Evolutionary conservation across 2,888 invertebrate genomes (phyloP), one percentile per base, ranked within the genome.

Genomic region (Tholera decimalis): DNA sequence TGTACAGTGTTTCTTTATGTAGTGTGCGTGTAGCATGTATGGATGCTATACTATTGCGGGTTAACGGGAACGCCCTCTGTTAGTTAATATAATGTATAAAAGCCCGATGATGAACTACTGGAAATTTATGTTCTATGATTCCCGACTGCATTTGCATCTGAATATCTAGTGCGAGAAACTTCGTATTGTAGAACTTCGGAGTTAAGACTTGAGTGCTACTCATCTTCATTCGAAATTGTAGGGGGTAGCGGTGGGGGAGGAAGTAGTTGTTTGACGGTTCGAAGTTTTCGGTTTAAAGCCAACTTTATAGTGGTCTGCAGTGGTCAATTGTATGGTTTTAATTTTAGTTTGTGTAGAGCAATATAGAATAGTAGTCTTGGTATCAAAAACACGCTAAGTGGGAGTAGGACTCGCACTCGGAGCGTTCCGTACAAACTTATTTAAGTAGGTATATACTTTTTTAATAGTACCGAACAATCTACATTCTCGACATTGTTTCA

Each of bases 211-310:
- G 55, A 68, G 67, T 58, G 44, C 57, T 55, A 56, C 67, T 75
- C 65, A 66, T 79, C 76, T 77, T 75, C 79, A 79, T 75, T 79
- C 61, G 62, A 63, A 79, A 77, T 60, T 63, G 60, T 46, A 66
- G 41, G 39, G 20, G 24, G n/a, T n/a, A 5, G 26, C 9, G 8
- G 24, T 20, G 30, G 35, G 20, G 15, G 6, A 20, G 39, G 56
- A 62, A 70, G 58, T 54, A 74, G 39, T 60, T 60, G 57, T 58
- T 53, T 61, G 30, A 41, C 49, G 24, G 39, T n/a, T 13, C 8
- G 1, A 60, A 78, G 53, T 74, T 57, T 62, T 50, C 37, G 37
- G 35, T 46, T 65, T 76, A 35, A 39, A 43, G 47, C 39, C 33
- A 65, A 71, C 55, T 65, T 56, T 35, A 37, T 56, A 53, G 35